Evolutionary conservation across 2,113 vertebrate species (phyloP).

Genomic region (Bubo scandiacus): DNA sequence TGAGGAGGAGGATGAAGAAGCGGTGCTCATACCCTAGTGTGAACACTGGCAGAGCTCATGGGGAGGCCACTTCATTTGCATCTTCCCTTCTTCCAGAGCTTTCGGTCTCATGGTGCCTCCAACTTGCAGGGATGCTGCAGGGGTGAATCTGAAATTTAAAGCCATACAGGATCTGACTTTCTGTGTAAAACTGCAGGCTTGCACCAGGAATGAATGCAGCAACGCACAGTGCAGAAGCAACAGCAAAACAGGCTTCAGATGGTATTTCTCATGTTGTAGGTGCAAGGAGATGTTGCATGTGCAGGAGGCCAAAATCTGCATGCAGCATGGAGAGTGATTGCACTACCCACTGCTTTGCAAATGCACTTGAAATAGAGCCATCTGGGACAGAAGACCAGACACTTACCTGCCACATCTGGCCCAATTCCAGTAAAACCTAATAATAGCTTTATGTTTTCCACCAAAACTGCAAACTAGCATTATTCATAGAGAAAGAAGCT

Average conservation of each 20-base stretch:
- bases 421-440: neutral
- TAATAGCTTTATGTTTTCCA: neutral
- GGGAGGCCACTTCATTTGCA: neutral
- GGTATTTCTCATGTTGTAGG: neutral
- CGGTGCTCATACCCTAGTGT: neutral
- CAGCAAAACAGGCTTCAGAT: neutral
- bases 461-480: neutral
- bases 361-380: neutral
- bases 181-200: neutral
- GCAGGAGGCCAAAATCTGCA: neutral
- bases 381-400: neutral
- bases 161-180: neutral
- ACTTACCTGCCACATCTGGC: neutral
- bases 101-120: neutral
- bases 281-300: neutral
- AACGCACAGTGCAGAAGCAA: neutral
- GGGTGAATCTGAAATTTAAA: neutral
- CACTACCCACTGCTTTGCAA: neutral
- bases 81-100: neutral
- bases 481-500: neutral
- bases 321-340: neutral
- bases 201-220: neutral
- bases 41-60: neutral
- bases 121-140: neutral
- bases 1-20: neutral